Evolutionary conservation across 35 echinoderm and acorn worm species (phyloP).

Genomic region (Eucidaris tribuloides): DNA sequence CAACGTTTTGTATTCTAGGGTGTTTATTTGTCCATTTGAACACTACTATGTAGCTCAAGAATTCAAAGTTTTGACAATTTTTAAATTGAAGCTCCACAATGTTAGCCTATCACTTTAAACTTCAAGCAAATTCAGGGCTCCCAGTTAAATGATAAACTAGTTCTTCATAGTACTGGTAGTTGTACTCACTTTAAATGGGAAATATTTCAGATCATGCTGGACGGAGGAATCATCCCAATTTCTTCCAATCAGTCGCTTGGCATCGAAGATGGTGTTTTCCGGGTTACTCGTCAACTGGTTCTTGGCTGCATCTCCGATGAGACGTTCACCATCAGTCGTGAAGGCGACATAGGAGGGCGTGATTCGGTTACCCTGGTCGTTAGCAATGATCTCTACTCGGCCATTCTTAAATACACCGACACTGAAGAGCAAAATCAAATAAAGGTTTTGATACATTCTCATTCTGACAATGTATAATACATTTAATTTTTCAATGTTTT

Average conservation of each 20-base stretch:
- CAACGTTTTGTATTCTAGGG: too few species aligned
- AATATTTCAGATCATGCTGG: conserved; percentile 78
- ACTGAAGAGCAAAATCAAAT: conserved; percentile 69
- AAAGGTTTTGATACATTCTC: background rate
- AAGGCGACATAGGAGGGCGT: conserved; percentile 97
- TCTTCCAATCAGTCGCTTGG: conserved; percentile 91
- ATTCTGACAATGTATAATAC: background rate
- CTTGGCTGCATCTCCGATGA: conserved; percentile 98
- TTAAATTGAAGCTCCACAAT: too few species aligned
- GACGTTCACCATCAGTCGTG: conserved; percentile 79
- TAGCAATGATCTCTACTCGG: conserved; percentile 95
- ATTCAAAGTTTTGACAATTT: too few species aligned
- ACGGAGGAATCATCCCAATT: conserved; percentile 76
- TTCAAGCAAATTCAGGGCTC: too few species aligned
- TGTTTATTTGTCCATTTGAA: too few species aligned
- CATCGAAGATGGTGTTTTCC: conserved; percentile 86
- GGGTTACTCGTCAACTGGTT: conserved; percentile 95
- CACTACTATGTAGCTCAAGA: too few species aligned
- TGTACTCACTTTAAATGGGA: conserved; percentile 80
- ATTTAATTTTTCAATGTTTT: too few species aligned
- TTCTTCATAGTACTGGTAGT: too few species aligned
- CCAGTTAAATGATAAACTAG: too few species aligned
- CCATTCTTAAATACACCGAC: conserved; percentile 97
- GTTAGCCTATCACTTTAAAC: too few species aligned
- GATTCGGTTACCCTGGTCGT: conserved; percentile 99